phyloP scores from a whole-genome alignment of 1,140 invertebrate genomes.

The Drosophila ohnishii region DNA sequence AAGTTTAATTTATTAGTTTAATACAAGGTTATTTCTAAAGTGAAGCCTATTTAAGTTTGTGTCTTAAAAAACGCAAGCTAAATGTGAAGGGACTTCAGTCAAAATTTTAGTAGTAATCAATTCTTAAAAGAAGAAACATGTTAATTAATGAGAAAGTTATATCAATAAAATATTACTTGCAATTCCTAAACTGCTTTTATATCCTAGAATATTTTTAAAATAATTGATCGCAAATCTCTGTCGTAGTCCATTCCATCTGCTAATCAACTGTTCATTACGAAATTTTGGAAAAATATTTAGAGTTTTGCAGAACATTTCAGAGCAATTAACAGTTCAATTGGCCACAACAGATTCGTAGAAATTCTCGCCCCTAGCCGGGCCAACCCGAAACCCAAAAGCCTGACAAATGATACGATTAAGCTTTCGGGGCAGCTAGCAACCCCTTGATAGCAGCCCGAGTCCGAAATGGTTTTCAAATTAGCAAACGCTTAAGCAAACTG shows the following conservation, averaged over 20 bases:
- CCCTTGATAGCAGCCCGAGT: constrained; percentile 20
- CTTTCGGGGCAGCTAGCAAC: constrained; percentile 3
- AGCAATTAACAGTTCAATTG: constrained; percentile 26
- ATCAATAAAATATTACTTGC: no score
- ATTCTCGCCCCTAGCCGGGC: not conserved
- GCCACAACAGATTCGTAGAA: constrained; percentile 8
- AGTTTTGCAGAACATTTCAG: constrained; percentile 1
- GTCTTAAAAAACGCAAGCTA: no score
- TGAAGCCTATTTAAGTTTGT: no score
- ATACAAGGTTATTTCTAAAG: no score
- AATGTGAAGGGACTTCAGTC: no score
- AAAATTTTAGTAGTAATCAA: no score
- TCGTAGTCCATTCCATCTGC: not conserved
- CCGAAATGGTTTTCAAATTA: constrained; percentile 60
- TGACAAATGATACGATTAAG: constrained; percentile 36
- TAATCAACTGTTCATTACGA: constrained; percentile 16
- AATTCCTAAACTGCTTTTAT: no score
- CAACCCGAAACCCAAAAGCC: constrained; percentile 16
- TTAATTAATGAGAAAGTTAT: no score
- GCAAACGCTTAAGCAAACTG: constrained; percentile 47
- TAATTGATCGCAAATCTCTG: not conserved
- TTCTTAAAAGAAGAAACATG: no score
- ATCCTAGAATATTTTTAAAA: no score
- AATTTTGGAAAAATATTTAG: constrained; percentile 12
- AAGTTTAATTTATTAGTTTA: no score